Percentiles rank a stretch among this genome's conserved stretches.
Evolutionary conservation across 2,113 vertebrate species (phyloP).

Genomic region (Toxotes chatareus): DNA sequence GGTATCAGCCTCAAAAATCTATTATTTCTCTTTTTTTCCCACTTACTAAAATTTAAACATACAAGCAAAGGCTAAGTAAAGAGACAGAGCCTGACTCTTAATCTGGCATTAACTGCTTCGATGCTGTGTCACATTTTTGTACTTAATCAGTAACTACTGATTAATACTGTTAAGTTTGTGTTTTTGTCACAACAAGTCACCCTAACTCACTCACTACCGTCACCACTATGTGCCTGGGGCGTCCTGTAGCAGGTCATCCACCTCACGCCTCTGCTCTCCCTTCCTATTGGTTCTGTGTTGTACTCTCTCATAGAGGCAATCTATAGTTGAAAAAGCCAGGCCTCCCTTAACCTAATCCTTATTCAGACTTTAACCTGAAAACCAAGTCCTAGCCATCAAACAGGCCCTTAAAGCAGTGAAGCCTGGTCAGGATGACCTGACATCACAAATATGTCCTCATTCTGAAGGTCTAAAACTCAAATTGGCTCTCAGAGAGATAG

Average conservation of each 20-base stretch:
- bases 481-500: slow-evolving; percentile 62
- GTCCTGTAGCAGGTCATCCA: slow-evolving; percentile 5
- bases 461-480: slow-evolving; percentile 56
- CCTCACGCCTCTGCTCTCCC: neutral
- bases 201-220: neutral
- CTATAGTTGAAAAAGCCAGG: neutral
- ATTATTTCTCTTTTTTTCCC: no score
- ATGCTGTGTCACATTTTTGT: no score
- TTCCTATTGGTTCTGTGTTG: neutral
- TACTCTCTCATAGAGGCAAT: neutral
- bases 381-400: neutral
- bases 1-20: no score
- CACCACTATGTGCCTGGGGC: neutral
- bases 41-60: no score
- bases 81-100: no score
- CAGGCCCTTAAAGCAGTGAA: slow-evolving; percentile 1
- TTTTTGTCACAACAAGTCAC: neutral
- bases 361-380: slow-evolving; percentile 8
- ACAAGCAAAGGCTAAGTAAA: no score
- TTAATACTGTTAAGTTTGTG: no score
- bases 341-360: neutral
- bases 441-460: slow-evolving; percentile 54
- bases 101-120: no score
- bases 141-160: no score
- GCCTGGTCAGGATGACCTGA: slow-evolving; percentile 41